phyloP scores from a whole-genome alignment of 2,113 vertebrate genomes.

The Tychaedon coryphoeus region DNA sequence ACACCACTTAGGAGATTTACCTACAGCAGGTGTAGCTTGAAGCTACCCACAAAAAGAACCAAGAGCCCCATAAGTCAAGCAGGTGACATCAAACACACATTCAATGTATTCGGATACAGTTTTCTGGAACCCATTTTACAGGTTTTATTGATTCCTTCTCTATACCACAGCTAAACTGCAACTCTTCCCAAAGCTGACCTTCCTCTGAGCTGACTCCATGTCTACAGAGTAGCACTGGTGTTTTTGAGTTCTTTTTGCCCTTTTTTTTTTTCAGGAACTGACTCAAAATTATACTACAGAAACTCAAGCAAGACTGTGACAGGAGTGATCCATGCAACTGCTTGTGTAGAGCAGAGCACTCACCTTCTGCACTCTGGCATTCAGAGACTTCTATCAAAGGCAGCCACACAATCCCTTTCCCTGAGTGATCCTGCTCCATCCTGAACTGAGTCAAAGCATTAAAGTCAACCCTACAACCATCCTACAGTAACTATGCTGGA shows the following conservation, averaged over 20 bases:
- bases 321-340: neutral
- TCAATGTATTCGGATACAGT: neutral
- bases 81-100: neutral
- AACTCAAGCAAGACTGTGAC: neutral
- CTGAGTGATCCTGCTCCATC: rapidly evolving
- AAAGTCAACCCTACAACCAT: neutral
- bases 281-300: neutral
- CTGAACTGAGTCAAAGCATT: neutral
- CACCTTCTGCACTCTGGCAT: neutral
- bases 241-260: too few species aligned
- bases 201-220: neutral
- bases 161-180: neutral
- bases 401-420: neutral
- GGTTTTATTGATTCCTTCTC: neutral
- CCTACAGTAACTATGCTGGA: neutral
- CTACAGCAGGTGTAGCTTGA: neutral
- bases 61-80: neutral
- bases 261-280: neutral
- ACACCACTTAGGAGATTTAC: neutral
- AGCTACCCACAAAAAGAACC: neutral
- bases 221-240: neutral
- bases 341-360: neutral
- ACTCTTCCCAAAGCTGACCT: neutral
- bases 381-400: neutral
- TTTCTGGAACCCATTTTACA: neutral